Base-by-base conservation (phyloP, 2,888 invertebrate species). In the Melanargia galathea region DNA sequence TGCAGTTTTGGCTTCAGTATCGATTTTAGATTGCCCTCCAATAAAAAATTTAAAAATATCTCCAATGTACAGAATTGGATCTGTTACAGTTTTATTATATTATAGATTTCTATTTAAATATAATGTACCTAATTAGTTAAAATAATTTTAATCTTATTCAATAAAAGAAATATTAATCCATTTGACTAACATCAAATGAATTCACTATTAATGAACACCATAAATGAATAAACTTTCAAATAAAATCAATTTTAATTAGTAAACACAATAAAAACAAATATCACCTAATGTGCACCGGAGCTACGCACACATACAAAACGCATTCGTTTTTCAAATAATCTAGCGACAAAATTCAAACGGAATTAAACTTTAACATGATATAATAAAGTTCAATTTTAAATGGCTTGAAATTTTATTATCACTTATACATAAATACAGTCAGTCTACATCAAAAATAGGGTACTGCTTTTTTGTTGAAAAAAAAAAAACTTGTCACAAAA, bases 321-420 rank as follows among this genome's bases (percentile, higher is more conserved):
- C 73, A 75, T 78, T 74, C 76, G 74, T 75, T 78, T 77, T 79
- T 79, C 79, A 78, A 79, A 81, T 80, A 78, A 78, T 77, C 76
- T 75, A 68, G 66, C 69, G 68, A 66, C 45, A 43, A 6, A 35
- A 1, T 57, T 43, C 62, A 62, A 54, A 33, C 13, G 2, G 67
- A 73, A 68, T 60, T 64, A 11, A 62, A 68, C 71, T 66, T 67
- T 77, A 74, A 6, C 0, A 0, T 1, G 10, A 11, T 30, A 1
- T 0, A 0, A 30, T 70, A 72, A 61, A 68, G 71, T 67, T 30
- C 10, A 69, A 30, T 70, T 68, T 76, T 2, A 11, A 30, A 46
- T 65, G 67, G 0, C 2, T 1, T 16, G 10, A 61, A 60, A 60
- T 71, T 72, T 76, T 76, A 76, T 78, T 77, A 78, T 78, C 76